A percentile compares a stretch with the other conserved stretches of the same genome.
Evolutionary conservation across 2,888 invertebrate species (phyloP).

Genomic region (Synanthedon tipuliformis): DNA sequence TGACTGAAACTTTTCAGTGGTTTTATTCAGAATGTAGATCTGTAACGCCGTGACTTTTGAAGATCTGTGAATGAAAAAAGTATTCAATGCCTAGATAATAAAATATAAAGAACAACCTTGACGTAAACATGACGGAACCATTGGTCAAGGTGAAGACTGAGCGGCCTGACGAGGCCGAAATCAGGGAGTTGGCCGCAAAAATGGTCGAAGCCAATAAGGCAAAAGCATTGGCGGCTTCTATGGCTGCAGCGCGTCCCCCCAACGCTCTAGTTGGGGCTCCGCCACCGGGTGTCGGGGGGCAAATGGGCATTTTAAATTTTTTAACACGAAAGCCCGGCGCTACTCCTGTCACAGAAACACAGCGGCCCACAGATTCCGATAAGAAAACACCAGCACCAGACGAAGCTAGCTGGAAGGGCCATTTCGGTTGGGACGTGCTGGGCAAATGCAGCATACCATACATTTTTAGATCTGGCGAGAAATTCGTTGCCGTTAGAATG

Average conservation of each 20-base stretch:
- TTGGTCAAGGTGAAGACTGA: slow-evolving; percentile 76
- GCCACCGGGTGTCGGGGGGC: slow-evolving; percentile 48
- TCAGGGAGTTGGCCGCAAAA: slow-evolving; percentile 86
- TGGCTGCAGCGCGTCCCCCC: slow-evolving; percentile 61
- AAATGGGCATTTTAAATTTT: slow-evolving; percentile 73
- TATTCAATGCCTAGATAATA: background rate
- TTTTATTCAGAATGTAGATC: slow-evolving; percentile 49
- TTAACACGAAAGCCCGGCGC: slow-evolving; percentile 57
- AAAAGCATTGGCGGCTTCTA: slow-evolving; percentile 61
- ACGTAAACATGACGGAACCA: slow-evolving; percentile 39
- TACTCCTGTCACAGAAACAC: slow-evolving; percentile 27
- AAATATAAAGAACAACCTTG: slow-evolving; percentile 2
- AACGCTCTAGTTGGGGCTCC: slow-evolving; percentile 41
- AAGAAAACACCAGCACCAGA: slow-evolving; percentile 69
- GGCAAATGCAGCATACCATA: slow-evolving; percentile 90
- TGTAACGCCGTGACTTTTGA: slow-evolving; percentile 10
- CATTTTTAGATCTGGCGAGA: slow-evolving; percentile 84
- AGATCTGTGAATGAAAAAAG: background rate
- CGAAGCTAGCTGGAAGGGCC: slow-evolving; percentile 81
- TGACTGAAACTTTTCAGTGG: slow-evolving; percentile 31
- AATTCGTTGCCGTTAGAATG: slow-evolving; percentile 94
- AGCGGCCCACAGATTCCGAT: slow-evolving; percentile 41
- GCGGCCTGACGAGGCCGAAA: slow-evolving; percentile 87
- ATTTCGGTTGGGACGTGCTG: slow-evolving; percentile 92
- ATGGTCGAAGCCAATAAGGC: slow-evolving; percentile 87